A percentile compares a stretch with the other conserved stretches of the same genome.
phyloP scores from a whole-genome alignment of 2,113 vertebrate species.

The Microtus pennsylvanicus region DNA sequence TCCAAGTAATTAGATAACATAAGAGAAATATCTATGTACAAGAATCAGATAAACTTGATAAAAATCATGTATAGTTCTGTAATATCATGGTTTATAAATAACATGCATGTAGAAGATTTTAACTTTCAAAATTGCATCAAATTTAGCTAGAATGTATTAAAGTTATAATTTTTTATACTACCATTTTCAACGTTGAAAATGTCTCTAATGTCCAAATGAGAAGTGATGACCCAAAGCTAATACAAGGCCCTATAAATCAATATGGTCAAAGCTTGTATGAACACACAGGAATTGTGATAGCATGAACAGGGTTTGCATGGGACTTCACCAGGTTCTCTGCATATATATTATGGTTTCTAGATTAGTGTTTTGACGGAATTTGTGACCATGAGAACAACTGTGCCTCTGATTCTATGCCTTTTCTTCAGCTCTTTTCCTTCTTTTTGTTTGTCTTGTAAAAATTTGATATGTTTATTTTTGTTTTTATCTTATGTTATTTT shows the following conservation, averaged over 20 bases:
- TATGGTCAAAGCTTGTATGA: neutral
- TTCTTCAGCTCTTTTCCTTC: neutral
- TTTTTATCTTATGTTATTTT: neutral
- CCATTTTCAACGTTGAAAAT: neutral
- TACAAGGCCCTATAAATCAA: neutral
- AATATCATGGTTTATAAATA: neutral
- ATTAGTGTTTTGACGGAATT: neutral
- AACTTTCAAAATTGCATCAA: too few relatives aligned
- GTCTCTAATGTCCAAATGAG: neutral
- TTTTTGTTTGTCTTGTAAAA: neutral
- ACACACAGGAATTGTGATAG: neutral
- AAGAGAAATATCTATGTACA: neutral
- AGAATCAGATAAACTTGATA: neutral
- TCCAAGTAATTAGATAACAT: neutral
- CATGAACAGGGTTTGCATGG: rapidly evolving
- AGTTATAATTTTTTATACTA: neutral
- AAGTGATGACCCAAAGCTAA: neutral
- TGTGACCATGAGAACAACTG: neutral
- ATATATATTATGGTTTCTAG: neutral
- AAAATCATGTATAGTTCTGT: neutral
- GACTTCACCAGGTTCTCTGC: too few relatives aligned
- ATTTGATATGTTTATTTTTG: neutral
- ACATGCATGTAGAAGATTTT: neutral
- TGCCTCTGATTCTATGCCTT: neutral
- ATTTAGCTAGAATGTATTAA: too few relatives aligned